Evolutionary conservation across 2,113 vertebrate species (phyloP).

Genomic region (Salvelinus fontinalis): DNA sequence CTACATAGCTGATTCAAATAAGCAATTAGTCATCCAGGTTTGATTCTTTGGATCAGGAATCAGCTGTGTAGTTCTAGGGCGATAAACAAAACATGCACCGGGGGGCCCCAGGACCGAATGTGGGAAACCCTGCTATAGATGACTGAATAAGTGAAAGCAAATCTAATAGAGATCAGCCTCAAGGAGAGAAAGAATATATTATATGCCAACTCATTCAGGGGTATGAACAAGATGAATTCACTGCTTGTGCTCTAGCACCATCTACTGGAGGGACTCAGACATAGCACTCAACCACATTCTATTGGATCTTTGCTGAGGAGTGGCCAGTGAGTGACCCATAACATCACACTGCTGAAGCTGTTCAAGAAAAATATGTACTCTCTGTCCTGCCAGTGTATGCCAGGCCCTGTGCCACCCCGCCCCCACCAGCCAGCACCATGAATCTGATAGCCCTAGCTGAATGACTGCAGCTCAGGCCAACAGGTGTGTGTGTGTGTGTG

Average conservation of each 20-base stretch:
- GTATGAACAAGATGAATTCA: background rate
- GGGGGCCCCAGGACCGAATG: too few relatives aligned
- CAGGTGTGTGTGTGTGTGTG: background rate
- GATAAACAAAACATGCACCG: too few relatives aligned
- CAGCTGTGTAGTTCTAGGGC: too few relatives aligned
- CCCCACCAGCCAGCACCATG: background rate
- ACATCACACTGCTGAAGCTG: background rate
- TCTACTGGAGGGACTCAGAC: background rate
- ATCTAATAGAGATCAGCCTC: too few relatives aligned
- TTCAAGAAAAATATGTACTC: background rate
- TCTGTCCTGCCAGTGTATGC: background rate
- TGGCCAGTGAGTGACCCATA: background rate
- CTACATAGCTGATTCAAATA: too few relatives aligned
- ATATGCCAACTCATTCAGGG: background rate
- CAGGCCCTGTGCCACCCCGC: background rate
- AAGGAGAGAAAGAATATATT: too few relatives aligned
- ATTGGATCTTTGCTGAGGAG: background rate
- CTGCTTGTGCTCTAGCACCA: background rate
- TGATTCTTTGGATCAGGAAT: too few relatives aligned
- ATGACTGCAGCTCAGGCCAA: background rate
- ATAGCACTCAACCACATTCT: background rate
- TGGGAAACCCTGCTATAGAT: too few relatives aligned
- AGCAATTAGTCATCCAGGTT: too few relatives aligned
- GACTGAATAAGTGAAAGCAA: too few relatives aligned
- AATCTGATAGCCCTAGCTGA: background rate